These are phyloP conservation scores for Oscheius sp. DNA, from an alignment of 2,888 invertebrate genomes.

Conservation along the genomic window DNA sequence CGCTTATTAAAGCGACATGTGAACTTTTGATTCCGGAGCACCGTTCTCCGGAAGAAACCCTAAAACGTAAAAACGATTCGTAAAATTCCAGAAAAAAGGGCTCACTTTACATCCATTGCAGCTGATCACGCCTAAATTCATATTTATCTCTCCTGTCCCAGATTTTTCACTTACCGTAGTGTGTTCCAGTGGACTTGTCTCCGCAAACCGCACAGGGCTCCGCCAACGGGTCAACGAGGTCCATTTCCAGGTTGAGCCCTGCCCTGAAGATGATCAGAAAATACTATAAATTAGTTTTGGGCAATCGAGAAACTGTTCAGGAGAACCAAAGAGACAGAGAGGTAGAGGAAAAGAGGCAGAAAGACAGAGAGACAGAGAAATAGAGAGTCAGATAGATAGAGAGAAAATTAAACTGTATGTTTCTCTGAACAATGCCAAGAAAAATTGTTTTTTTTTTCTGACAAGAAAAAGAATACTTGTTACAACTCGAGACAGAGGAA, in stretches of 20 bases:
- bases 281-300: no score
- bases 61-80: conserved; percentile 40
- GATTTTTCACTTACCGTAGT: conserved; percentile 48
- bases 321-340: no score
- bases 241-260: conserved; percentile 20
- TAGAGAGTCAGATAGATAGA: no score
- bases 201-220: conserved; percentile 73
- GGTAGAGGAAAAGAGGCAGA: no score
- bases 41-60: conserved; percentile 73
- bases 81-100: background rate
- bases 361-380: no score
- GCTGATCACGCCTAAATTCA: conserved; percentile 47
- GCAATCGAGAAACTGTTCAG: no score
- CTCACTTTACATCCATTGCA: conserved; percentile 40
- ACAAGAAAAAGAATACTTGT: no score
- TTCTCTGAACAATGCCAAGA: no score
- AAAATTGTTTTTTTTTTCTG: no score
- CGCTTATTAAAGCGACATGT: conserved; percentile 72
- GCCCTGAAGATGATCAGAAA: no score
- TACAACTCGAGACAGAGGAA: no score
- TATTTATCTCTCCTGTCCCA: background rate
- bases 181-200: conserved; percentile 65
- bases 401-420: no score
- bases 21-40: conserved; percentile 72
- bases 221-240: conserved; percentile 65